Evolutionary conservation across 2,797 vertebrate genomes (phyloP).

Genomic region (Graptemys geographica): DNA sequence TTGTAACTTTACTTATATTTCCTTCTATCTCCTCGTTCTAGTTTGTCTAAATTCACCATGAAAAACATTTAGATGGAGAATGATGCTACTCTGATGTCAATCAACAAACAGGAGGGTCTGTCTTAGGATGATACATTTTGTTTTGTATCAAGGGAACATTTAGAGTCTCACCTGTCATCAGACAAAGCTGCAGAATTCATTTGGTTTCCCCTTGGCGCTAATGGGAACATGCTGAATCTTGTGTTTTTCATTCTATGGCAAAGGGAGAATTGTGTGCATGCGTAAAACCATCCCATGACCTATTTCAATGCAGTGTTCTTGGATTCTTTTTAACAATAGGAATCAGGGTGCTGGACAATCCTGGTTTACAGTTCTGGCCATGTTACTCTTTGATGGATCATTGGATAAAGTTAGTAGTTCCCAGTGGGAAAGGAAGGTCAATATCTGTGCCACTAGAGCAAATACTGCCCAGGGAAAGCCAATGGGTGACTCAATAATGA

Average conservation of each 20-base stretch:
- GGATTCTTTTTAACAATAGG: neutral
- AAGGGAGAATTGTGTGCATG: neutral
- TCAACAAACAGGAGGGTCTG: neutral
- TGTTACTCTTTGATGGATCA: neutral
- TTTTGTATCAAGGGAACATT: neutral
- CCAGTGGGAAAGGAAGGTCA: neutral
- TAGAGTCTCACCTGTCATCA: neutral
- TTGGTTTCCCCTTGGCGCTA: neutral
- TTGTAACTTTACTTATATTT: neutral
- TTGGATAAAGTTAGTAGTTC: neutral
- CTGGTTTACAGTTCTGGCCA: neutral
- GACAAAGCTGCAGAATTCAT: neutral
- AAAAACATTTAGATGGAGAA: too few relatives aligned
- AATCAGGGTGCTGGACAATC: neutral
- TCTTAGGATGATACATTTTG: neutral
- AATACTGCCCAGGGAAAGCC: neutral
- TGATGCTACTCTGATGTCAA: accelerated
- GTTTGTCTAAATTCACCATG: neutral
- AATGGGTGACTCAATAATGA: accelerated
- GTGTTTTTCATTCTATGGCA: accelerated
- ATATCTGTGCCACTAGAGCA: accelerated
- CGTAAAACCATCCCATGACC: neutral
- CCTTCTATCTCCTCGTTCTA: neutral
- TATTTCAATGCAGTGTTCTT: neutral
- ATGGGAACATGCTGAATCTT: neutral